Evolutionary conservation across 2,113 vertebrate species (phyloP).

Genomic region (Fulmarus glacialis): DNA sequence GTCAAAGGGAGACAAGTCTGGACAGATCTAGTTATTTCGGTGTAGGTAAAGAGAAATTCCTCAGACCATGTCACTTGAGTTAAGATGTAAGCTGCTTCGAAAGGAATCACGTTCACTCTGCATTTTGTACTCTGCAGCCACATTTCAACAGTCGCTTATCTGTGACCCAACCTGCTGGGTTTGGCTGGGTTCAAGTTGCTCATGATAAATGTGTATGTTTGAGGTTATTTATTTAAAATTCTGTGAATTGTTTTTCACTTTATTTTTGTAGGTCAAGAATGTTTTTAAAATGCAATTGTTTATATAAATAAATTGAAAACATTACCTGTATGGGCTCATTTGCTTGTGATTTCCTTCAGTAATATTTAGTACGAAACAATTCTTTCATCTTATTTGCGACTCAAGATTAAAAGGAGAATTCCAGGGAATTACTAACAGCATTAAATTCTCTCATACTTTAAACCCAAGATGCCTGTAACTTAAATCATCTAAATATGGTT

Average conservation of each 20-base stretch:
- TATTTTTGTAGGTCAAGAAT: constrained; percentile 60
- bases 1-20: neutral
- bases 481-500: neutral
- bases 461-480: neutral
- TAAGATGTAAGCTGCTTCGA: neutral
- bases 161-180: constrained; percentile 15
- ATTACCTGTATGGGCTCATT: neutral
- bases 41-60: neutral
- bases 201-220: neutral
- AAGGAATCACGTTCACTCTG: neutral
- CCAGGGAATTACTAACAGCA: neutral
- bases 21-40: neutral
- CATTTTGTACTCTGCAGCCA: neutral
- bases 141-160: neutral
- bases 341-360: neutral
- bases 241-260: constrained; percentile 45
- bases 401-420: neutral
- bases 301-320: constrained; percentile 42
- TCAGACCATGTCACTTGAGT: neutral
- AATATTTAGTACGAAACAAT: neutral
- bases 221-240: constrained; percentile 62
- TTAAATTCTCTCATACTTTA: neutral
- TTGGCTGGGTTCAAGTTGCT: neutral
- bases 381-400: neutral
- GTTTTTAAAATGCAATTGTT: constrained; percentile 32